Evolutionary conservation across 2,113 vertebrate genomes (phyloP), one percentile per base, ranked within the genome.

Genomic region (Machaerirhynchus nigripectus): DNA sequence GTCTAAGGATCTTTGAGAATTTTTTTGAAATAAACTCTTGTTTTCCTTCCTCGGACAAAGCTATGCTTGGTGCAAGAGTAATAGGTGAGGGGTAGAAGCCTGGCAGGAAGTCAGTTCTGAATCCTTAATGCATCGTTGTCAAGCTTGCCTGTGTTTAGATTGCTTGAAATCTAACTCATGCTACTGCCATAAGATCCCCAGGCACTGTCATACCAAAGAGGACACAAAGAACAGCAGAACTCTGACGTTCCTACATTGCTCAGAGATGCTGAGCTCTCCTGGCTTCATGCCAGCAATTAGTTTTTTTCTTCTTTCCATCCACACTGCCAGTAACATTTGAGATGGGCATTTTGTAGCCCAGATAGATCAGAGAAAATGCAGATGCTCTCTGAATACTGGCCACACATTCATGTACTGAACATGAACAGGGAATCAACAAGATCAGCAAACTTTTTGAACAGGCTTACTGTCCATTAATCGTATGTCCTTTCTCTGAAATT

Each of bases 201-300:
- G 80, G 73, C 63, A 42, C 42, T 70, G 44, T 70, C 73, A 40
- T 56, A 56, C 64, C 30, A 13, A 47, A 87, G 50, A 67, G 75
- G 52, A 77, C 50, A n/a, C 55, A 71, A 49, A 65, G 60, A 80
- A 59, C 19, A n/a, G 52, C 83, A 81, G 44, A 67, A 52, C 55
- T 91, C 44, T 79, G 57, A 52, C 0, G 0, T n/a, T 56, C n/a
- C 30, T 87, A 1, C 0, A 0, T 28, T 44, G 50, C 47, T 64
- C 53, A 33, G 77, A 68, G 61, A 27, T 89, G 49, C 73, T 92
- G 18, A 49, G 11, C 35, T 82, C 77, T 75, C 22, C 30, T 93
- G 89, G 53, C 44, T 84, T 94, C 52, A 21, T 69, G 63, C 59
- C 71, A 85, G 26, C 0, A 0, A 39, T 74, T n/a, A 39, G 28